Evolutionary conservation across 2,113 vertebrate species (phyloP).

Genomic region (Petrocephalus zakoni): DNA sequence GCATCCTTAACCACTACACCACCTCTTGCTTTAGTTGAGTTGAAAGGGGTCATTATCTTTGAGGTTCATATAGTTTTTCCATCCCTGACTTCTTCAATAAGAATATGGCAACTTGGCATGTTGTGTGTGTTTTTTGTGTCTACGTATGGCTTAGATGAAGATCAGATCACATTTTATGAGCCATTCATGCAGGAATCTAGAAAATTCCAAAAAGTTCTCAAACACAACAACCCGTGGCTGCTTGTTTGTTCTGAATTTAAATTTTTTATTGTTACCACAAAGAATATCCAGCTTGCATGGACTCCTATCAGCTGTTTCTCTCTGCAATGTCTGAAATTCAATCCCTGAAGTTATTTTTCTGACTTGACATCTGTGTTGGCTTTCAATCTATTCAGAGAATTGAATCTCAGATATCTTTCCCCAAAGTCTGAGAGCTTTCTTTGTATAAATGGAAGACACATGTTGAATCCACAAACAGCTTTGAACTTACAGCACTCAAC

Average conservation of each 20-base stretch:
- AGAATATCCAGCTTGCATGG: not conserved
- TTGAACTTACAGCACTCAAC: slow-evolving; percentile 28
- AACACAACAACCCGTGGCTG: not conserved
- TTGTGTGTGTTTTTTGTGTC: not conserved
- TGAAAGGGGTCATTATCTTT: not conserved
- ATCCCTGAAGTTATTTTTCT: slow-evolving; percentile 45
- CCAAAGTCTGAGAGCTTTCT: slow-evolving; percentile 32
- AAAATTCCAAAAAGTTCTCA: not conserved
- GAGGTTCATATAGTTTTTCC: not conserved
- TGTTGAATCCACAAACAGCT: slow-evolving; percentile 47
- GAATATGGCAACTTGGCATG: too few relatives aligned
- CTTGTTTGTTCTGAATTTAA: slow-evolving; percentile 9
- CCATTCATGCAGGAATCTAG: not conserved
- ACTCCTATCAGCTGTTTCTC: slow-evolving; percentile 33
- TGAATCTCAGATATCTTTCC: slow-evolving; percentile 50
- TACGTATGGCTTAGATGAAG: not conserved
- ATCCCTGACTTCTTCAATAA: too few relatives aligned
- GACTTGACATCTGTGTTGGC: slow-evolving; percentile 52
- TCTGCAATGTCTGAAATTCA: slow-evolving; percentile 41
- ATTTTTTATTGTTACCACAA: not conserved
- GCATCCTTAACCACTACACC: too few relatives aligned
- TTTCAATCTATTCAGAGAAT: slow-evolving; percentile 57
- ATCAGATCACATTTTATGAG: not conserved
- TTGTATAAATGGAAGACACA: slow-evolving; percentile 43
- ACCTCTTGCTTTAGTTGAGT: not conserved